These are phyloP conservation scores for Shargacucullia verbasci DNA, from an alignment of 2,888 invertebrate species.

Conservation along the genomic window DNA sequence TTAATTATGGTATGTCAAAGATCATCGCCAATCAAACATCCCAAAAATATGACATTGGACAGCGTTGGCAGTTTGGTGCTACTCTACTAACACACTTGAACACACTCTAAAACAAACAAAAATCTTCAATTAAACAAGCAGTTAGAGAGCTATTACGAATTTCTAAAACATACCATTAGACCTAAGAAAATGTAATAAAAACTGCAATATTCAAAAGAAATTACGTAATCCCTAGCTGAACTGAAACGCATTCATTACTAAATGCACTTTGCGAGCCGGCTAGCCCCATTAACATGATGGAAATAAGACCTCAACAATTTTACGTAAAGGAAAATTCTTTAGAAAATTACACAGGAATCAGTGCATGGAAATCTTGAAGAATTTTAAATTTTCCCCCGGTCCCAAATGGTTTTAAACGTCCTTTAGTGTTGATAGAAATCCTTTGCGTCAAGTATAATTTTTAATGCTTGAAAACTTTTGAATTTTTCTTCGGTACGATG, in stretches of 20 bases:
- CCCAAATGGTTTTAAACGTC: conserved; percentile 2
- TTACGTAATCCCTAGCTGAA: background rate
- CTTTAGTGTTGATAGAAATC: background rate
- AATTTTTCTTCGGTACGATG: too few relatives aligned
- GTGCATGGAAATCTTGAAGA: conserved; percentile 8
- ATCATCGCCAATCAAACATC: too few relatives aligned
- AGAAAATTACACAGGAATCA: conserved; percentile 13
- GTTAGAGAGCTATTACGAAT: background rate
- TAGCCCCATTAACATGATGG: conserved; percentile 9
- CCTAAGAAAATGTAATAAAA: conserved; percentile 12
- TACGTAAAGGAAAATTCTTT: conserved; percentile 13
- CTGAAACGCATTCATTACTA: conserved; percentile 22
- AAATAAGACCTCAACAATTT: conserved; percentile 13
- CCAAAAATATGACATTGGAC: too few relatives aligned
- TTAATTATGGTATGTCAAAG: too few relatives aligned
- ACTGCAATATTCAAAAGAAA: conserved; percentile 22
- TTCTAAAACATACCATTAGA: conserved; percentile 10
- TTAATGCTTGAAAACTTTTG: background rate
- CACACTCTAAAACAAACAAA: too few relatives aligned
- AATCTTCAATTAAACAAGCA: conserved; percentile 4
- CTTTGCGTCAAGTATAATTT: background rate
- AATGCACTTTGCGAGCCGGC: conserved; percentile 7
- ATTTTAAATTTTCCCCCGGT: conserved; percentile 12
- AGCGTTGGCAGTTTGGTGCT: too few relatives aligned
- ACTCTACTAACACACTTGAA: background rate